Base-by-base conservation (phyloP, 2,888 invertebrate species). In the Abrostola tripartita region DNA sequence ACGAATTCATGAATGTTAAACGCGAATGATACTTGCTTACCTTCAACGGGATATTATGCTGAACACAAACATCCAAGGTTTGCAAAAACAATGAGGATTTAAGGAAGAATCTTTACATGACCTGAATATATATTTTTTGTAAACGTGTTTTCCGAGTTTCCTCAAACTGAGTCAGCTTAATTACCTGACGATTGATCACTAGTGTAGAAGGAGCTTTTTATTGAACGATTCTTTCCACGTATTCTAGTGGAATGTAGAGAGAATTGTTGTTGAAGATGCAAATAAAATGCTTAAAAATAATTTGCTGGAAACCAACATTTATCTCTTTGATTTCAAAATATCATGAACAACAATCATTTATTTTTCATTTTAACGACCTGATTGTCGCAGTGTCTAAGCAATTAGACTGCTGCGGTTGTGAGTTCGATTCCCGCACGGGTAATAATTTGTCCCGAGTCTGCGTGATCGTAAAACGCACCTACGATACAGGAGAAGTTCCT, bases 101-200 rank as follows among this genome's bases (percentile, higher is more conserved):
- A 41, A 59, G 42, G 12, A 58, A 59, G 24, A 63, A 61, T 59
- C 41, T 65, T 67, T n/a, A 14, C 42, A 49, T 24, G 8, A 41
- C 35, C 51, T 37, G 47, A 68, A 66, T 57, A 54, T 61, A 9
- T 24, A 59, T 67, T 55, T 61, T 61, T 68, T 70, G 47, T 65
- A 50, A 51, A 44, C 50, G 60, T 52, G 50, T 47, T 14, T 53
- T 51, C 59, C 60, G 37, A 40, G 37, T 70, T 69, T 62, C 52
- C 55, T 65, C 52, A 52, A 66, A 65, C 67, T 68, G 70, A 71
- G 65, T 67, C 61, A 72, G 64, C 64, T 69, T 72, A 61, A 72
- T 72, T 69, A 69, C 58, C 49, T 11, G 38, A 55, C 52, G 53
- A 61, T 38, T 38, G 36, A 55, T 64, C 54, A 44, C 47, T 50